Base-by-base conservation (phyloP, 2,113 vertebrate species). In the Scomber japonicus region DNA sequence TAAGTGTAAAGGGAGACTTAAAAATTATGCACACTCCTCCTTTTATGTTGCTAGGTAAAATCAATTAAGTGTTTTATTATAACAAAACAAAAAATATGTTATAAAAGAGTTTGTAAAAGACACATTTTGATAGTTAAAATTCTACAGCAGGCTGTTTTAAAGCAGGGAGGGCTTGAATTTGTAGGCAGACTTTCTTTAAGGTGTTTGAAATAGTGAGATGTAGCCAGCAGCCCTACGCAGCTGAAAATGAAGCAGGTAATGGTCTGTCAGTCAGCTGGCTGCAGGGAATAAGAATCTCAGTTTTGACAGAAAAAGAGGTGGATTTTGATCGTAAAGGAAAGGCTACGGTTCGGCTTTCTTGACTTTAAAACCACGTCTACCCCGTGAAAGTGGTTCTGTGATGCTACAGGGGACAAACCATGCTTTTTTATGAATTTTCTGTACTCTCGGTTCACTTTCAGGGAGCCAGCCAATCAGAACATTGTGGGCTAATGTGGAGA, bases 171-270 rank as follows among this genome's bases (percentile, higher is more conserved):
- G 35, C 35, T 40, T 40, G 35, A 35, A 24, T 71, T 17, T 65
- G 69, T 45, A 48, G 49, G 27, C 35, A 57, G 11, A 45, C 30
- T 80, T 51, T 35, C 57, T 65, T 61, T 57, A 14, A 17, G 12
- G 15, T 55, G 35, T 64, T 50, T 57, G 16, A 60, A 80, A 63
- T 51, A 45, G 11, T 49, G 48, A 81, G n/a, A 57, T 51, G 45
- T 75, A 64, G 79, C 51, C 19, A 31, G 60, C n/a, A 46, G 69
- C 44, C 35, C 13, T 24, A 48, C 14, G 44, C 12, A 12, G 13
- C 31, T 64, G 15, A 71, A 80, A 76, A 57, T 21, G 3, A 67
- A 45, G 46, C 66, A 30, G 61, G 46, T 60, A 60, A 61, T 11
- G 45, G 35, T 17, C 60, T n/a, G 75, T 55, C 75, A 57, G 56